Evolutionary conservation across 2,888 invertebrate genomes (phyloP), one percentile per base, ranked within the genome.

Genomic region (Pseudococcus jackbeardsleyi): DNA sequence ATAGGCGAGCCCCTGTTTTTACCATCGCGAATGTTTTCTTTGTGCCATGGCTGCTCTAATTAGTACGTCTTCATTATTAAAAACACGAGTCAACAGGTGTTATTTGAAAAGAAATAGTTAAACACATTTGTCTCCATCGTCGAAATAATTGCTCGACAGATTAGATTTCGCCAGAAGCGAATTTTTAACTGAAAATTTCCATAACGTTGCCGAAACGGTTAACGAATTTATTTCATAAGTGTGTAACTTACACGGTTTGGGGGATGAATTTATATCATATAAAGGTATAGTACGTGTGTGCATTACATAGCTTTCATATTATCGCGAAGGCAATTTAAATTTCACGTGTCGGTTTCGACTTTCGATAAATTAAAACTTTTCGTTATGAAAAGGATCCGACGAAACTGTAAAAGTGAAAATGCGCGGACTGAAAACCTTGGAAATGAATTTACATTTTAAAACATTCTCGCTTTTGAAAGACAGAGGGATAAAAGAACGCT

Each of bases 41-140:
- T 72, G 68, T 72, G 11, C 68, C 26, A 72, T 33, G 26, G 33
- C 33, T 33, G 33, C 68, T 72, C 68, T 33, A 72, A 72, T 72
- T 72, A 72, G 68, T 72, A 72, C 68, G 68, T 72, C 68, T 72
- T 72, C 68, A 72, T 72, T 72, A 26, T 33, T 72, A 26, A 72
- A 72, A 72, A 72, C 68, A 72, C 33, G 33, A 72, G 68, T 72
- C 68, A 72, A 72, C 68, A 72, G 33, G 68, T 72, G 68, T 72
- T 72, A 72, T 72, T 72, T 72, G 68, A 72, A 72, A 72, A 72
- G 68, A 72, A 72, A 72, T 33, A 33, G 68, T 33, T 72, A 12
- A 72, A 33, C 68, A 72, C 68, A 72, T 72, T 72, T 72, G 68
- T 72, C 68, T 72, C 68, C 9, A 33, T 72, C 68, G 68, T 33